A percentile compares a stretch with the other conserved stretches of the same genome.
These are phyloP conservation scores for Bradynema listronoti DNA, from an alignment of 1,140 invertebrate genomes.

Conservation along the genomic window DNA sequence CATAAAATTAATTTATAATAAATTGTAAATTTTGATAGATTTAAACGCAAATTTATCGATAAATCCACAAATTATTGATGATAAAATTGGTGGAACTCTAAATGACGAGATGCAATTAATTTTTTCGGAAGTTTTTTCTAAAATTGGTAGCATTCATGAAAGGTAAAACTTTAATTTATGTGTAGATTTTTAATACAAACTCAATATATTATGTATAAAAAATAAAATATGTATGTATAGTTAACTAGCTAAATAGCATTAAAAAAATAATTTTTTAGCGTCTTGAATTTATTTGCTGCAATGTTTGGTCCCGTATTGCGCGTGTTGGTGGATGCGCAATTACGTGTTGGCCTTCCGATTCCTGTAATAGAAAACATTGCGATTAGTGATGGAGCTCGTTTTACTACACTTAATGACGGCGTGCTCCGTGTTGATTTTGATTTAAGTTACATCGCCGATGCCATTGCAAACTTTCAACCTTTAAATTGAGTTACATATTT, in stretches of 20 bases:
- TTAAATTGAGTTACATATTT: no score
- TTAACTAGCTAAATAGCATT: no score
- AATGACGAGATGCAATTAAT: slow-evolving; percentile 19
- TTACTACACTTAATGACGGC: not conserved
- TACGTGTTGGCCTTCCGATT: slow-evolving; percentile 38
- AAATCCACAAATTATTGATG: slow-evolving; percentile 21
- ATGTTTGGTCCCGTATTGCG: slow-evolving; percentile 29
- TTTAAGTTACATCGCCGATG: slow-evolving; percentile 21
- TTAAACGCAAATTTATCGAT: slow-evolving; percentile 19
- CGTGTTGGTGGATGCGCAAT: slow-evolving; percentile 21
- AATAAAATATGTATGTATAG: no score
- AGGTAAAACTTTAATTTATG: slow-evolving; percentile 1
- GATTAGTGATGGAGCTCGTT: slow-evolving; percentile 24
- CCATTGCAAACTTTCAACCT: no score
- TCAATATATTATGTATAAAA: no score
- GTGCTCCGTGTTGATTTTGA: slow-evolving; percentile 24
- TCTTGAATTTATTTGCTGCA: slow-evolving; percentile 21
- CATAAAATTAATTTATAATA: not conserved
- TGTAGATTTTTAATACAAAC: slow-evolving; percentile 7
- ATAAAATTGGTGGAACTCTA: slow-evolving; percentile 18
- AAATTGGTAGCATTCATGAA: slow-evolving; percentile 32
- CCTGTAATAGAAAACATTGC: slow-evolving; percentile 37
- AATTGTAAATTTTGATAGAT: slow-evolving; percentile 3
- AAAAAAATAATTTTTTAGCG: slow-evolving; percentile 26
- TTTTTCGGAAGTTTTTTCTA: slow-evolving; percentile 15